These are phyloP conservation scores for Pocota personata DNA, from an alignment of 2,888 invertebrate species.

Conservation along the genomic window DNA sequence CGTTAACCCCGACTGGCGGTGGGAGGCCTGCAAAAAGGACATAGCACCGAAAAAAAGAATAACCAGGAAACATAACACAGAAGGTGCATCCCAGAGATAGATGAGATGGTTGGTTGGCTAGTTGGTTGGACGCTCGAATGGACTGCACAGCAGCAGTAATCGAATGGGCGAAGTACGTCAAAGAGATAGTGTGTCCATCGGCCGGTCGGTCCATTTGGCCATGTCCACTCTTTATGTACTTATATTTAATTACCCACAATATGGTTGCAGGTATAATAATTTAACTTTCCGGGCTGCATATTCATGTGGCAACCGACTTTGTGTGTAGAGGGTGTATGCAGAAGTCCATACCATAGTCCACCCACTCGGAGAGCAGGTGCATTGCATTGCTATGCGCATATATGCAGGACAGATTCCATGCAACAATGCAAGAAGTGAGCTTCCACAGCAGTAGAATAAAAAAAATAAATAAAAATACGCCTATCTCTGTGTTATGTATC, in stretches of 20 bases:
- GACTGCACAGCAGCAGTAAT: constrained; percentile 64
- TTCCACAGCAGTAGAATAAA: neutral
- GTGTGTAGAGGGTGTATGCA: constrained; percentile 25
- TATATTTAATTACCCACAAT: constrained; percentile 74
- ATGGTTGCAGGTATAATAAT: constrained; percentile 74
- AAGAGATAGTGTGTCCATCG: constrained; percentile 55
- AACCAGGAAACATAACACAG: constrained; percentile 61
- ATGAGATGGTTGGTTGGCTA: constrained; percentile 70
- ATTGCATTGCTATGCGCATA: constrained; percentile 52
- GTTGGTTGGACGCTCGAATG: constrained; percentile 69
- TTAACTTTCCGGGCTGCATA: constrained; percentile 71
- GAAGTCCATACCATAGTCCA: constrained; percentile 16
- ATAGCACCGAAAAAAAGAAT: neutral
- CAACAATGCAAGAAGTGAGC: constrained; percentile 33
- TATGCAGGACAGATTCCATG: constrained; percentile 50
- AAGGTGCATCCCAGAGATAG: constrained; percentile 69
- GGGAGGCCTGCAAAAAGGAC: constrained; percentile 21
- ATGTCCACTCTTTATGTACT: constrained; percentile 73
- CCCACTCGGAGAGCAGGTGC: constrained; percentile 63
- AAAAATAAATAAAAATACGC: constrained; percentile 1
- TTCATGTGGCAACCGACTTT: constrained; percentile 51
- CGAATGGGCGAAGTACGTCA: constrained; percentile 57
- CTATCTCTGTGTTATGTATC: constrained; percentile 2
- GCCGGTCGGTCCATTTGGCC: constrained; percentile 66
- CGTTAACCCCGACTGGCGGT: constrained; percentile 57